phyloP scores from a whole-genome alignment of 2,113 vertebrate genomes.

The Ictalurus furcatus region DNA sequence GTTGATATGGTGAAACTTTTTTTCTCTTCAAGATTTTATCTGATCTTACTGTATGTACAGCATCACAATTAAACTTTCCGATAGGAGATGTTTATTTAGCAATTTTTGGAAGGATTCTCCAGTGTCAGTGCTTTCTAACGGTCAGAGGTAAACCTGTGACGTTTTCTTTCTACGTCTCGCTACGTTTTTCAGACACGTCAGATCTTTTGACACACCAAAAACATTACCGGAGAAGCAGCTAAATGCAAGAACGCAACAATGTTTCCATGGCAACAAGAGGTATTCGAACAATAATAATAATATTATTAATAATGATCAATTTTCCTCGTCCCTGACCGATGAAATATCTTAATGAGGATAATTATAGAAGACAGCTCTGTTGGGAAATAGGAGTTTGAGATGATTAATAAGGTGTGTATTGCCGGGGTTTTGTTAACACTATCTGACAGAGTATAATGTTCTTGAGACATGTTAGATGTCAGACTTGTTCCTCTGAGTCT shows the following conservation, averaged over 20 bases:
- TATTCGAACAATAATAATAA: neutral
- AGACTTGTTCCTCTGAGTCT: neutral
- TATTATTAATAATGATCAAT: neutral
- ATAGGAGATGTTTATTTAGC: neutral
- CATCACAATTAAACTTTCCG: neutral
- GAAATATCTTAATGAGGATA: conserved; percentile 3
- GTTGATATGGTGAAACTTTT: neutral
- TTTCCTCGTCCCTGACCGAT: neutral
- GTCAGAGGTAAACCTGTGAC: neutral
- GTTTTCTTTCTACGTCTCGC: neutral
- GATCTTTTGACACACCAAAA: neutral
- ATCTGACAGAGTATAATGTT: neutral
- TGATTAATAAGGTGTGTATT: neutral
- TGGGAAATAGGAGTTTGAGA: neutral
- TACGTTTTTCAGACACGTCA: neutral
- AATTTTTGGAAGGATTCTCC: neutral
- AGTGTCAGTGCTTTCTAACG: neutral
- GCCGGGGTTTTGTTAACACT: neutral
- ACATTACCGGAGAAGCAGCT: neutral
- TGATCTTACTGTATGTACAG: neutral
- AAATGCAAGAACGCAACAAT: conserved; percentile 1
- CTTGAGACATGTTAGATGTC: neutral
- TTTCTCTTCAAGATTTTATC: neutral
- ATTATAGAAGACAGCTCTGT: neutral
- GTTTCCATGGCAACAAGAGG: conserved; percentile 53